These are phyloP conservation scores for Lasaia peninsularis DNA, from an alignment of 1,140 invertebrate species.

Conservation along the genomic window DNA sequence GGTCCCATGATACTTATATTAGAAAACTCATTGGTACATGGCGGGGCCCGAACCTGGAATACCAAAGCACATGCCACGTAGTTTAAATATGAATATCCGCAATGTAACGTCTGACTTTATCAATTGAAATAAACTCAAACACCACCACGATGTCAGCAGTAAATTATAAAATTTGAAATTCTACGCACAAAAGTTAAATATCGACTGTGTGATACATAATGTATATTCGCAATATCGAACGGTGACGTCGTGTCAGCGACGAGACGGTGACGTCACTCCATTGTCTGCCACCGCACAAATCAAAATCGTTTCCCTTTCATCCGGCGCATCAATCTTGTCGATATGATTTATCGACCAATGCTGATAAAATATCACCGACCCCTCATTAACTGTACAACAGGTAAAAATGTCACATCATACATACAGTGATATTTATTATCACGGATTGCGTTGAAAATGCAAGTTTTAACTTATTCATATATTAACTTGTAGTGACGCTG, in stretches of 20 bases:
- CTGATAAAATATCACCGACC: conserved; percentile 38
- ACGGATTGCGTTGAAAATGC: conserved; percentile 22
- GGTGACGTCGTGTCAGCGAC: conserved; percentile 1
- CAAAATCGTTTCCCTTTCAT: conserved; percentile 56
- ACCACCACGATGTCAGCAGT: no score
- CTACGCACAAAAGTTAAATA: background rate
- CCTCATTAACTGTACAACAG: conserved; percentile 44
- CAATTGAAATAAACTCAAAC: no score
- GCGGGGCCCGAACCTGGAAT: no score
- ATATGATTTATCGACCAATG: conserved; percentile 51
- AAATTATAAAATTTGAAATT: background rate
- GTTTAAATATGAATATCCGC: no score
- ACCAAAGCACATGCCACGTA: no score
- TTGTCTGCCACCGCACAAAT: conserved; percentile 57
- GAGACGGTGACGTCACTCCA: conserved; percentile 21
- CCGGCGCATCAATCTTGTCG: conserved; percentile 58
- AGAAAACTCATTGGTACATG: no score
- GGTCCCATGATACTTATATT: no score
- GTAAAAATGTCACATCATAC: conserved; percentile 38
- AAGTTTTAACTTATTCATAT: conserved; percentile 39
- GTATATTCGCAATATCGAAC: background rate
- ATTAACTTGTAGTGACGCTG: conserved; percentile 26
- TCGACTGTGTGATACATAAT: conserved; percentile 1
- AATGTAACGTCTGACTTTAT: no score
- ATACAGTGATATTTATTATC: conserved; percentile 31